These are phyloP conservation scores for Oscheius myriophilus DNA, from an alignment of 2,888 invertebrate species.

Conservation along the genomic window DNA sequence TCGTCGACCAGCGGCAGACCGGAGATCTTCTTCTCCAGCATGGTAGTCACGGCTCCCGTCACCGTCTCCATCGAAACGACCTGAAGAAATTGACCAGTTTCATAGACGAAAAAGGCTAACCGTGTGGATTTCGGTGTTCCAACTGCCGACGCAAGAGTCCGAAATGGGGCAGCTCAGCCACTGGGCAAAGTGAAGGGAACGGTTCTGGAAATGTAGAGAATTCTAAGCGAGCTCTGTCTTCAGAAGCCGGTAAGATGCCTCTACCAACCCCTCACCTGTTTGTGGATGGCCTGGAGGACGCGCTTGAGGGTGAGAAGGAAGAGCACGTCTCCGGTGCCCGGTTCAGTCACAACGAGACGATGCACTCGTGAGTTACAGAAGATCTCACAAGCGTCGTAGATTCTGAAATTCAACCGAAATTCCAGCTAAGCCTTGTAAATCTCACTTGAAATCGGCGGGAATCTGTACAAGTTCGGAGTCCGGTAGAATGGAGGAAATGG, in stretches of 20 bases:
- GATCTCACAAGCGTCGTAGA: constrained; percentile 48
- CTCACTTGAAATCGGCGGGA: constrained; percentile 7
- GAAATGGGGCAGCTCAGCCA: constrained; percentile 50
- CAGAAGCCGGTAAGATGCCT: neutral
- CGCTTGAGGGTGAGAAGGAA: constrained; percentile 49
- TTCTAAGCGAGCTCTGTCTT: no score
- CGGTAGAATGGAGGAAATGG: constrained; percentile 14
- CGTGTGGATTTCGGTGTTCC: constrained; percentile 35
- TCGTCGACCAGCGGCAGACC: constrained; percentile 49
- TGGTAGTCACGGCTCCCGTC: constrained; percentile 39
- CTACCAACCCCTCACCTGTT: constrained; percentile 34
- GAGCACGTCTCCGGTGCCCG: constrained; percentile 37
- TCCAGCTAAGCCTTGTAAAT: no score
- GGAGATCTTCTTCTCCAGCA: constrained; percentile 50
- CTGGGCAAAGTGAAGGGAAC: constrained; percentile 56
- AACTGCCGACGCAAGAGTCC: constrained; percentile 47
- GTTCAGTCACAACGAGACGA: constrained; percentile 49
- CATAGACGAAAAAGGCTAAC: constrained; percentile 6
- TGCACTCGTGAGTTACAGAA: constrained; percentile 43
- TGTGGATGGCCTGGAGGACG: constrained; percentile 52
- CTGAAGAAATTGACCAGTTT: constrained; percentile 13
- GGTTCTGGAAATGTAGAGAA: constrained; percentile 33
- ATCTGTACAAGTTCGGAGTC: constrained; percentile 38
- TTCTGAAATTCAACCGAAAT: constrained; percentile 28
- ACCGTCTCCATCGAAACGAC: constrained; percentile 25